phyloP scores from a whole-genome alignment of 2,888 invertebrate genomes.

The Eledone cirrhosa region DNA sequence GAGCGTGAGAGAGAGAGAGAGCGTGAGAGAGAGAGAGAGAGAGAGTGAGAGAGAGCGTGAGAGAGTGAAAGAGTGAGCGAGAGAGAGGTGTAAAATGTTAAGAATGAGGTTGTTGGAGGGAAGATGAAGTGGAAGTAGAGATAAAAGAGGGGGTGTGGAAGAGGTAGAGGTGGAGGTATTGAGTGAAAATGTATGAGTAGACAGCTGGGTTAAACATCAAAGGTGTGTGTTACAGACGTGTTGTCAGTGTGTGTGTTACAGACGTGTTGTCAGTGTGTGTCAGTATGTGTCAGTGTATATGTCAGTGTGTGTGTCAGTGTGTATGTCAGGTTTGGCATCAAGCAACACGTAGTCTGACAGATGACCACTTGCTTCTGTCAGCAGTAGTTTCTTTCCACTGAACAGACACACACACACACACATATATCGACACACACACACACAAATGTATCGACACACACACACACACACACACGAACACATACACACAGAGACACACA shows the following conservation, averaged over 20 bases:
- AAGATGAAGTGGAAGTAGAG: not conserved
- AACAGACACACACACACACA: too few relatives aligned
- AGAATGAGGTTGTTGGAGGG: not conserved
- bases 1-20: too few relatives aligned
- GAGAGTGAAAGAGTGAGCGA: not conserved
- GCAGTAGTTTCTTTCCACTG: constrained; percentile 20
- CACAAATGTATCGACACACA: too few relatives aligned
- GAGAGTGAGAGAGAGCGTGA: too few relatives aligned
- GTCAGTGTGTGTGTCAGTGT: constrained; percentile 28
- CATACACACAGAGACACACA: too few relatives aligned
- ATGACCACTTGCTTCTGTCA: constrained; percentile 18
- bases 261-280: constrained; percentile 23
- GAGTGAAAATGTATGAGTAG: not conserved
- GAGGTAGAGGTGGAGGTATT: not conserved
- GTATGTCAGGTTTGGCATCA: constrained; percentile 19
- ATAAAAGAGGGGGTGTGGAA: not conserved
- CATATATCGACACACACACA: too few relatives aligned
- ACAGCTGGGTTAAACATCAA: constrained; percentile 19
- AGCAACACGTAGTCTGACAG: constrained; percentile 21
- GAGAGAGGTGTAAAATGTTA: not conserved
- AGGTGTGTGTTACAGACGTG: constrained; percentile 9
- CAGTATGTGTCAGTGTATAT: too few relatives aligned
- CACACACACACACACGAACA: too few relatives aligned
- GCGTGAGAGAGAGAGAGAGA: too few relatives aligned
- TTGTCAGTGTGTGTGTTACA: constrained; percentile 26